Conservation (phyloP, 2,797 vertebrate genomes). For the Hoplostethus mediterraneus region DNA sequence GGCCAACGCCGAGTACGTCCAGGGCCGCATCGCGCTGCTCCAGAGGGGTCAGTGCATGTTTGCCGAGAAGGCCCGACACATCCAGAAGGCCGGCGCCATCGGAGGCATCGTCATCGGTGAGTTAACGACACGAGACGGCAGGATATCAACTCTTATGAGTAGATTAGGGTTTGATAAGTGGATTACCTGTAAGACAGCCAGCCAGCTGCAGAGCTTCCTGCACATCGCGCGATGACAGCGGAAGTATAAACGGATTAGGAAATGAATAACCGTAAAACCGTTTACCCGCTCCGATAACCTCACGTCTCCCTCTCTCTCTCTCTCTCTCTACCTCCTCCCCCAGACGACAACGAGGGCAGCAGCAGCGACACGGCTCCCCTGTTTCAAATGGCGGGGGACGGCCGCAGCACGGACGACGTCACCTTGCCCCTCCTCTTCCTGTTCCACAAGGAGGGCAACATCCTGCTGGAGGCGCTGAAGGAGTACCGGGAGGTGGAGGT, state of each 20-base stretch:
- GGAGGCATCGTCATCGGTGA: slow-evolving; percentile 98
- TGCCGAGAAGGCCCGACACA: slow-evolving; percentile 96
- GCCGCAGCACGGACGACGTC: slow-evolving; percentile 95
- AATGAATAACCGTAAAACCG: not conserved
- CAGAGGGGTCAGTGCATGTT: slow-evolving; percentile 99
- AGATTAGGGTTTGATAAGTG: slow-evolving; percentile 43
- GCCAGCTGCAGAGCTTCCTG: slow-evolving; percentile 20
- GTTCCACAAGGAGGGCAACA: slow-evolving; percentile 98
- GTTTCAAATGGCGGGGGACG: slow-evolving; percentile 99
- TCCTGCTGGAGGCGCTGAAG: slow-evolving; percentile 93
- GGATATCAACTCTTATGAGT: slow-evolving; percentile 29
- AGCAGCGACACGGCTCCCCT: slow-evolving; percentile 98
- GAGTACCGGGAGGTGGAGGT: slow-evolving; percentile 96
- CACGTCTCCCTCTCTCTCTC: not conserved
- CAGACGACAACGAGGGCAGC: slow-evolving; percentile 98
- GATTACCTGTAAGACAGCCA: slow-evolving; percentile 53
- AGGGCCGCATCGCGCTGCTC: slow-evolving; percentile 94
- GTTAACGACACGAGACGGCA: slow-evolving; percentile 31
- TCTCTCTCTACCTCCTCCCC: slow-evolving; percentile 12
- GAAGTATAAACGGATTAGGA: slow-evolving; percentile 12
- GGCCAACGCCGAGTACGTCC: slow-evolving; percentile 90
- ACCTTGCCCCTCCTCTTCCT: slow-evolving; percentile 96
- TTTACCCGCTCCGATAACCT: not conserved
- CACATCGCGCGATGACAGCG: slow-evolving; percentile 3
- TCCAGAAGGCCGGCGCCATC: slow-evolving; percentile 96